Evolutionary conservation across 2,888 invertebrate genomes (phyloP).

Genomic region (Pyralis farinalis): DNA sequence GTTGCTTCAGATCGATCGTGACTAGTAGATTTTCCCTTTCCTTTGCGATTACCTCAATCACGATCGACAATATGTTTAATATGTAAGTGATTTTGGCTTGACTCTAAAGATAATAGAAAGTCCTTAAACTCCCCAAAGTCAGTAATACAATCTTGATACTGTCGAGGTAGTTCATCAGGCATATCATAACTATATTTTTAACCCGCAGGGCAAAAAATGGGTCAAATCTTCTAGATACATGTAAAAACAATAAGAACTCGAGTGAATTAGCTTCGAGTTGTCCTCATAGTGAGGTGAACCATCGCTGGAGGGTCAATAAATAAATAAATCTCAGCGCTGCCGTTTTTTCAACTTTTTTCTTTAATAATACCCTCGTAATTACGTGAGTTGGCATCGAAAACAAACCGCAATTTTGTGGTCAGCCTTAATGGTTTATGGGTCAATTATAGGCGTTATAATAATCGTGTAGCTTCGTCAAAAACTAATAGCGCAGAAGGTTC

Average conservation of each 20-base stretch:
- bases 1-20: too few relatives aligned
- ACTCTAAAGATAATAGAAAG: too few relatives aligned
- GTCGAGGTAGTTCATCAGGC: too few relatives aligned
- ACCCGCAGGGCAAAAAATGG: too few relatives aligned
- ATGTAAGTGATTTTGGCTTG: too few relatives aligned
- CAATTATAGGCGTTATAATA: conserved; percentile 76
- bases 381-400: conserved; percentile 69
- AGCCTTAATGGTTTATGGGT: conserved; percentile 65
- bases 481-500: conserved; percentile 8
- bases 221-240: neutral
- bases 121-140: too few relatives aligned
- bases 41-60: too few relatives aligned
- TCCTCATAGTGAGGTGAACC: conserved; percentile 31
- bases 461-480: conserved; percentile 42
- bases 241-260: neutral
- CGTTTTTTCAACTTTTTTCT: conserved; percentile 59
- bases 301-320: conserved; percentile 61
- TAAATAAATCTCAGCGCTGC: conserved; percentile 69
- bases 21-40: too few relatives aligned
- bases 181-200: too few relatives aligned
- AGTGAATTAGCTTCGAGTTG: conserved; percentile 28
- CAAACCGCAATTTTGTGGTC: conserved; percentile 70
- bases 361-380: conserved; percentile 64
- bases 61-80: too few relatives aligned
- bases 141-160: too few relatives aligned